phyloP scores from a whole-genome alignment of 2,113 vertebrate species.

The Vulpes lagopus region DNA sequence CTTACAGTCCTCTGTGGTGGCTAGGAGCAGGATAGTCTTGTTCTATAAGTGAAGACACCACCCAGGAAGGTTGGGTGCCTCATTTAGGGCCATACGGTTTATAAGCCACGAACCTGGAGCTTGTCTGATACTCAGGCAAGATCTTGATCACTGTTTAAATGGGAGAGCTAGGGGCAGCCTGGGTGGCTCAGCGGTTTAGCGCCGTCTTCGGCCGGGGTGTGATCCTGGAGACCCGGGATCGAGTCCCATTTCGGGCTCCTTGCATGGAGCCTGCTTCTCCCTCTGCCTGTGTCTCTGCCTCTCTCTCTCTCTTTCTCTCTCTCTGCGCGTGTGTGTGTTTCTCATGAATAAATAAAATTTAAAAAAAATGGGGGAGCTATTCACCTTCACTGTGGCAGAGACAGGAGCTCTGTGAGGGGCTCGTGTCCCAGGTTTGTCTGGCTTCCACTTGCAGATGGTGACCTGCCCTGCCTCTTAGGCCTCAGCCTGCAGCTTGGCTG shows the following conservation, averaged over 20 bases:
- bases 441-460: background rate
- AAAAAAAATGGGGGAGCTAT: too few relatives aligned
- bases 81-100: background rate
- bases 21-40: background rate
- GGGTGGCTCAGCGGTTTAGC: too few relatives aligned
- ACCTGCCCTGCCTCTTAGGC: background rate
- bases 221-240: too few relatives aligned
- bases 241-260: too few relatives aligned
- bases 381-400: background rate
- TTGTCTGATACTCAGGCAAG: background rate
- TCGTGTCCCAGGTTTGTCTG: background rate
- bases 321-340: too few relatives aligned
- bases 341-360: too few relatives aligned
- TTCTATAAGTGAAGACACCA: background rate
- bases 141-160: background rate
- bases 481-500: background rate
- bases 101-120: background rate
- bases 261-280: too few relatives aligned
- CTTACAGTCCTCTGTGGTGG: background rate
- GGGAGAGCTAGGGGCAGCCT: too few relatives aligned
- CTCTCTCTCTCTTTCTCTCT: too few relatives aligned
- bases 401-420: background rate
- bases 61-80: background rate
- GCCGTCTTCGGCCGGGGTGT: too few relatives aligned
- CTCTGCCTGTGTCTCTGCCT: too few relatives aligned